These are phyloP conservation scores for Mizuhopecten yessoensis DNA, from an alignment of 1,140 invertebrate species.

Conservation along the genomic window DNA sequence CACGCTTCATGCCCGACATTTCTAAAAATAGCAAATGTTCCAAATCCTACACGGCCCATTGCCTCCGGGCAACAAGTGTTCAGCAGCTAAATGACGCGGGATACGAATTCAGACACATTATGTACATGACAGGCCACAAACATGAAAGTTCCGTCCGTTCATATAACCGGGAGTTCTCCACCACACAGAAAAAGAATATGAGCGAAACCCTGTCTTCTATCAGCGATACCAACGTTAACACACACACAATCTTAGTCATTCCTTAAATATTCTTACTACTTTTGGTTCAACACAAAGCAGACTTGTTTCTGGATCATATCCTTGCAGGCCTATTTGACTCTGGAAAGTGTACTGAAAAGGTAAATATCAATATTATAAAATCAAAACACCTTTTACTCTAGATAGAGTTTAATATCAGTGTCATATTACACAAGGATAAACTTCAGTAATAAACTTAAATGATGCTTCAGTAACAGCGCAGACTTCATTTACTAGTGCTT, in stretches of 20 bases:
- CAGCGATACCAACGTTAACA: too few species aligned
- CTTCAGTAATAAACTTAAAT: too few species aligned
- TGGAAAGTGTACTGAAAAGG: conserved; percentile 86
- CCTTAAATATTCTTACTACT: conserved; percentile 81
- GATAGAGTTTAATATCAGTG: too few species aligned
- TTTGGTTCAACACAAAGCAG: conserved; percentile 85
- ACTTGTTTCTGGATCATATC: conserved; percentile 84
- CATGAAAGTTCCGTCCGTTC: conserved; percentile 43
- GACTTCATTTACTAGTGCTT: too few species aligned
- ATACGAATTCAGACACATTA: conserved; percentile 40
- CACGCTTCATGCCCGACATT: neutral
- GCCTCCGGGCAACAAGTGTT: neutral
- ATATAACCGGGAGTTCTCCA: conserved; percentile 52
- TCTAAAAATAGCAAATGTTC: neutral
- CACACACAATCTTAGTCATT: too few species aligned
- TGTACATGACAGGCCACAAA: conserved; percentile 52
- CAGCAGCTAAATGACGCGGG: neutral
- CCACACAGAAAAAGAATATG: conserved; percentile 14
- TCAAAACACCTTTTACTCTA: too few species aligned
- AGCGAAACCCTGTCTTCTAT: too few species aligned
- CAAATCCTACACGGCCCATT: neutral
- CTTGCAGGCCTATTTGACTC: conserved; percentile 86
- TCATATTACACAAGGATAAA: too few species aligned
- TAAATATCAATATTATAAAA: too few species aligned
- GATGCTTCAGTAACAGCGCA: too few species aligned